phyloP scores from a whole-genome alignment of 2,888 invertebrate species.

The Eupithecia insigniata region DNA sequence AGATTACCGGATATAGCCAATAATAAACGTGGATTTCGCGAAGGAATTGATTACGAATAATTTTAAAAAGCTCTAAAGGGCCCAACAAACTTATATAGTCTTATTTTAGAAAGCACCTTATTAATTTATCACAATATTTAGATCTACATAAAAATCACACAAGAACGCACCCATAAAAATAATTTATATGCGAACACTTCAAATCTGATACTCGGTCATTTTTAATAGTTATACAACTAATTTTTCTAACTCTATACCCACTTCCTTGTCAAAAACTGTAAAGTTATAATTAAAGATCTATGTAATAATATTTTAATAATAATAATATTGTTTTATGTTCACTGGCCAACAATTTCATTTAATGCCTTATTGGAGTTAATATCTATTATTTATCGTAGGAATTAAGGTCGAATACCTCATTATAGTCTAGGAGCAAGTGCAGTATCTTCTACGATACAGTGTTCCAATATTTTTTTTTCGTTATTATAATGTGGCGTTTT shows the following conservation, averaged over 20 bases:
- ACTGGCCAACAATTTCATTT: conserved; percentile 65
- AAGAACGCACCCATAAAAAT: background rate
- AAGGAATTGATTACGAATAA: too few relatives aligned
- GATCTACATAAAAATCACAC: background rate
- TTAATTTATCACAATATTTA: conserved; percentile 30
- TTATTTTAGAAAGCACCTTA: conserved; percentile 21
- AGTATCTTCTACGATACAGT: background rate
- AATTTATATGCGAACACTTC: background rate
- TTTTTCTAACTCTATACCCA: background rate
- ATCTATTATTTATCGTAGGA: conserved; percentile 1
- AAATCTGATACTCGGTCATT: background rate
- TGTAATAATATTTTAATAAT: background rate
- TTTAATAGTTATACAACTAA: background rate
- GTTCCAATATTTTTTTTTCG: background rate
- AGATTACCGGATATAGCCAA: too few relatives aligned
- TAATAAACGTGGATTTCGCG: too few relatives aligned
- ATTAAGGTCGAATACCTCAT: background rate
- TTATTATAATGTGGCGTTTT: background rate
- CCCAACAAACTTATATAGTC: background rate
- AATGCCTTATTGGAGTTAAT: conserved; percentile 51
- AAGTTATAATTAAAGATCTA: background rate
- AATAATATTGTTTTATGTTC: conserved; percentile 37
- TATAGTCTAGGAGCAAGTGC: background rate
- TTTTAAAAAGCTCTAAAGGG: background rate
- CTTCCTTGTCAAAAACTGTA: background rate